phyloP scores from a whole-genome alignment of 2,797 vertebrate genomes.

The Melanotaenia trifasciata region DNA sequence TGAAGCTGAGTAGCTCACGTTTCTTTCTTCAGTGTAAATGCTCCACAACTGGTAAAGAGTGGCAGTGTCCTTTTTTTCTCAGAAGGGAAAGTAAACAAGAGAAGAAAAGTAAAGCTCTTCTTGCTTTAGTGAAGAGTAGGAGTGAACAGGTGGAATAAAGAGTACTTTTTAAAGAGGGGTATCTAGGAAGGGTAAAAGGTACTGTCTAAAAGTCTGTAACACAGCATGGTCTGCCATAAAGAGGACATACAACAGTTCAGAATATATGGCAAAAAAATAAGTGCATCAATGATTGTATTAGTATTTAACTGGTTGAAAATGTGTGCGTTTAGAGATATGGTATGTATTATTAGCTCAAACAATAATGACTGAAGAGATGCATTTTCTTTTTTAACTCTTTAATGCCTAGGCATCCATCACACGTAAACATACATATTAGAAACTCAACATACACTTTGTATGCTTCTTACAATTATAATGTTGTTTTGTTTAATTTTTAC shows the following conservation, averaged over 20 bases:
- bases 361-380: too few relatives aligned
- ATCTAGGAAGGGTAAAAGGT: background rate
- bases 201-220: background rate
- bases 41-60: conserved; percentile 56
- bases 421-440: background rate
- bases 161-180: conserved; percentile 6
- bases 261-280: background rate
- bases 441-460: background rate
- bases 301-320: too few relatives aligned
- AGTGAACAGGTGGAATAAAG: too few relatives aligned
- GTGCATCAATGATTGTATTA: background rate
- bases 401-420: background rate
- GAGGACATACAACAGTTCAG: conserved; percentile 21
- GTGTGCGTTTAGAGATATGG: too few relatives aligned
- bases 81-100: conserved; percentile 28
- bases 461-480: background rate
- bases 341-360: too few relatives aligned
- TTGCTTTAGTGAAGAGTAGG: too few relatives aligned
- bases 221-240: conserved; percentile 43
- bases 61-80: conserved; percentile 59
- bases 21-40: conserved; percentile 62
- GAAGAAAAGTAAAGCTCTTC: too few relatives aligned
- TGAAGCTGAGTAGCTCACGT: conserved; percentile 71
- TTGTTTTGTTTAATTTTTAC: conserved; percentile 7
- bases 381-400: background rate